Base-by-base conservation (phyloP, 2,797 vertebrate genomes). In the Microchirus variegatus region DNA sequence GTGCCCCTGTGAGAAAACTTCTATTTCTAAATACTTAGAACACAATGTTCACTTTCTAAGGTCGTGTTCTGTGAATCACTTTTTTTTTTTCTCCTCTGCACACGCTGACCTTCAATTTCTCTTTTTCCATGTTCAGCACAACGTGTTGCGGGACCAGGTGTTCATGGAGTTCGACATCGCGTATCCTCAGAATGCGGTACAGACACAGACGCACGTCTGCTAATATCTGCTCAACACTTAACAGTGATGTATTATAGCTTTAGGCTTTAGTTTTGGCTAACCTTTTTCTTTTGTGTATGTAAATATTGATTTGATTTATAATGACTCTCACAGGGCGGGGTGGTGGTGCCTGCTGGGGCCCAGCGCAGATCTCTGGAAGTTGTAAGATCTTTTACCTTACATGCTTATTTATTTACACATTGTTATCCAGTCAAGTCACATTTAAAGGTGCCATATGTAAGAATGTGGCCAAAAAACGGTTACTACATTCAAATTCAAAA, bases 81-180 rank as follows among this genome's bases (percentile, higher is more conserved):
- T n/a, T n/a, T n/a, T n/a, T n/a, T n/a, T n/a, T n/a, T n/a, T n/a
- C n/a, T n/a, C n/a, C n/a, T n/a, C n/a, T n/a, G n/a, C n/a, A n/a
- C n/a, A n/a, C n/a, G n/a, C n/a, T n/a, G 4, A 31, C 26, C 31
- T 63, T 36, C 16, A 10, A 14, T 42, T 42, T 13, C 3, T 15
- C 17, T 18, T 51, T 54, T 60, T 64, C 13, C 4, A 31, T 31
- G 26, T 31, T 14, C 41, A 42, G 41, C 41, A 42, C 41, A 10
- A 42, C 5, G 11, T 42, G 12, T 42, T 47, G 36, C 75, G 88
- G 85, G 35, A 12, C 1, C 45, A 87, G 31, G 78, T n/a, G 42
- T 84, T 40, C 73, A 76, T 72, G 70, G 87, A 87, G 78, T 90
- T 87, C 61, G 82, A 89, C 73, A 69, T 90, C 62, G 51, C 41